Percentiles rank a stretch among this genome's conserved stretches.
phyloP scores from a whole-genome alignment of 1,140 invertebrate species.

The Drosophila sechellia region DNA sequence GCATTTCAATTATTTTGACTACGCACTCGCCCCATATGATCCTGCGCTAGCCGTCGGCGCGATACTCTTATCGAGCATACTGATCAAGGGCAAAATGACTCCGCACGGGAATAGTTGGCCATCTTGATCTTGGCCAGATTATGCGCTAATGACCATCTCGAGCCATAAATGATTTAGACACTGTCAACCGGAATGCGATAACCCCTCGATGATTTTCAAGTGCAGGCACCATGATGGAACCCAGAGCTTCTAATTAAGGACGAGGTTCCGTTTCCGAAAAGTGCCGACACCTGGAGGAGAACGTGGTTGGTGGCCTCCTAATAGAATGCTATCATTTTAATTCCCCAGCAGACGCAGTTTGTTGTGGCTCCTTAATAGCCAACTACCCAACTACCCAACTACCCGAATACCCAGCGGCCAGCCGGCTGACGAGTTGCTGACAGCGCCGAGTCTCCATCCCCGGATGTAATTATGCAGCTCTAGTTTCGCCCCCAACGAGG shows the following conservation, averaged over 20 bases:
- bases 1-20: conserved; percentile 17
- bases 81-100: no score
- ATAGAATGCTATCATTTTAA: conserved; percentile 24
- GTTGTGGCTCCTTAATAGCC: conserved; percentile 9
- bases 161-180: no score
- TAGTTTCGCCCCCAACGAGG: conserved; percentile 8
- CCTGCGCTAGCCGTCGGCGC: neutral
- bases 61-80: neutral
- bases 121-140: no score
- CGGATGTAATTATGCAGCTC: conserved; percentile 58
- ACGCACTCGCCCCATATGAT: neutral
- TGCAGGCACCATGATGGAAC: no score
- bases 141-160: no score
- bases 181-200: no score
- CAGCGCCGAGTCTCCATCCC: conserved; percentile 18
- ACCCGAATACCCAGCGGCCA: neutral
- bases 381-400: no score
- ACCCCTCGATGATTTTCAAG: no score
- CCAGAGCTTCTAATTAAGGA: no score
- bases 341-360: conserved; percentile 7
- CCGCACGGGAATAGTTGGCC: no score
- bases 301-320: neutral
- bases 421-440: conserved; percentile 46
- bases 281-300: neutral
- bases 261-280: neutral